Evolutionary conservation across 1,140 invertebrate species (phyloP), one percentile per base, ranked within the genome.

Genomic region (Hyposmocoma kahamanoa): DNA sequence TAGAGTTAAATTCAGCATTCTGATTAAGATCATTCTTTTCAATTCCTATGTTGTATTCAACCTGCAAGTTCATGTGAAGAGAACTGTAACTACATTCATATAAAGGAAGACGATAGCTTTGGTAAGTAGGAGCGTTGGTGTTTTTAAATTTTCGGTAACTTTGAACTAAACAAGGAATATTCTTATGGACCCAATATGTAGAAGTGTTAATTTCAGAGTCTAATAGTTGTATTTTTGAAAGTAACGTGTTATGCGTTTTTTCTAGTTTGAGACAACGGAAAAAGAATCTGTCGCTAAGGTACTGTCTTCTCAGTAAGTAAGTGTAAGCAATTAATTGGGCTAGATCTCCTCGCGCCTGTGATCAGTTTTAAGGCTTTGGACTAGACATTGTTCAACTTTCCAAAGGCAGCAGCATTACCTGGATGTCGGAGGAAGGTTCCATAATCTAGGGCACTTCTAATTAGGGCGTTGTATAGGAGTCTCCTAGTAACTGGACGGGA

Each of bases 281-380:
- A 19, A 18, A 30, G 19, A 26, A 30, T 38, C 32, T 51, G 15
- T 51, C 49, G 42, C 42, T 26, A 9, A 51, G 21, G 19, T 36
- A 44, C 21, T 44, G 42, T 13, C 49, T 15, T 20, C 49, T 32
- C 15, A 51, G 17, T 34, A 39, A 15, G 18, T 44, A 45, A 20
- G 49, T 59, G 56, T 30, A 59, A 13, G 8, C 47, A 47, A 39
- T 46, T 47, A 39, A 42, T 44, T 15, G 56, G 56, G n/a, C 36
- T 47, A 6, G 42, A 50, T 42, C 47, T 53, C 47, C 53, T 53
- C 15, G 56, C 47, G 15, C 58, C 53, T 30, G 13, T 17, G n/a
- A n/a, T n/a, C n/a, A n/a, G n/a, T n/a, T n/a, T n/a, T n/a, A n/a
- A n/a, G n/a, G n/a, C n/a, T n/a, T n/a, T n/a, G n/a, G n/a, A n/a